phyloP scores from a whole-genome alignment of 1,140 invertebrate genomes.

The Drosophila bocki region DNA sequence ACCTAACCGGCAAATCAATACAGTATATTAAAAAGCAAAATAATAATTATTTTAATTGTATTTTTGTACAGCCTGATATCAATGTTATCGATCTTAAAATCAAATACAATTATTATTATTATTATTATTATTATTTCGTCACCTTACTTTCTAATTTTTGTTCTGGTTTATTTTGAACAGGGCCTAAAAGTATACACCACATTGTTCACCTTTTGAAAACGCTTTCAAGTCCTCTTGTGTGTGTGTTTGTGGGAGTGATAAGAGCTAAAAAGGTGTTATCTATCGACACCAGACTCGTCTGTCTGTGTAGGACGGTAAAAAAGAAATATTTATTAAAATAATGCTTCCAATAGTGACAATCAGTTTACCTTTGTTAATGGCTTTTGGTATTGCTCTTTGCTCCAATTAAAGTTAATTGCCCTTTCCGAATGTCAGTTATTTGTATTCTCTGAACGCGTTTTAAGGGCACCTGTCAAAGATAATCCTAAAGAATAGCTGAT shows the following conservation, averaged over 20 bases:
- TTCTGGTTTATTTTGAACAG: background rate
- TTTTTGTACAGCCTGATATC: too few relatives aligned
- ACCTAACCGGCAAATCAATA: background rate
- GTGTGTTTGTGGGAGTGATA: conserved; percentile 12
- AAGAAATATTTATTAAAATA: background rate
- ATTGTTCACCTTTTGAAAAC: background rate
- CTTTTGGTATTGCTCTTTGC: conserved; percentile 5
- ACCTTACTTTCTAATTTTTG: background rate
- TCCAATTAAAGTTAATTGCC: conserved; percentile 17
- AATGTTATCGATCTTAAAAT: conserved; percentile 12
- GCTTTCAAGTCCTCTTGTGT: background rate
- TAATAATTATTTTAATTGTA: background rate
- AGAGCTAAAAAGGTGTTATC: conserved; percentile 25
- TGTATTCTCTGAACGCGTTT: background rate
- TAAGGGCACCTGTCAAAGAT: conserved; percentile 15
- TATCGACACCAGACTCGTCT: conserved; percentile 21
- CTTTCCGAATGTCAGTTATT: conserved; percentile 11
- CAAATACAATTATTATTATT: too few relatives aligned
- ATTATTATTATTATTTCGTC: background rate
- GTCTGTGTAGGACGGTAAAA: background rate
- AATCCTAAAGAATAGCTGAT: background rate
- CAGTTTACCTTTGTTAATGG: conserved; percentile 13
- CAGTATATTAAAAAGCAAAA: background rate
- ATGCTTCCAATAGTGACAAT: conserved; percentile 9
- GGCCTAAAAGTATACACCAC: conserved; percentile 36